A percentile compares a stretch with the other conserved stretches of the same genome.
Evolutionary conservation across 1,140 invertebrate species (phyloP).

Genomic region (Propsilocerus akamusi): DNA sequence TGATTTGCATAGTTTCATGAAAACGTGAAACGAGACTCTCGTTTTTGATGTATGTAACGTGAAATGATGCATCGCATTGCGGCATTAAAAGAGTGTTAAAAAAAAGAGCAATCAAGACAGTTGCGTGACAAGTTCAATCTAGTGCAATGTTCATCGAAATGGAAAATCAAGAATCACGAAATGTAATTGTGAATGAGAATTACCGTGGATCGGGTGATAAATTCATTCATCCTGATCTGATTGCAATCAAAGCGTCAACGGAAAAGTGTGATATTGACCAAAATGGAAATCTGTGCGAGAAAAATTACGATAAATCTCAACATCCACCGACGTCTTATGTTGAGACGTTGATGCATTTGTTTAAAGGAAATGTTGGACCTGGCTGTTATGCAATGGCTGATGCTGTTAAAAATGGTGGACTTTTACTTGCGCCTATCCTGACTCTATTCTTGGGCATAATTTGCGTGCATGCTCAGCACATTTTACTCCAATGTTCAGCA

Average conservation of each 20-base stretch:
- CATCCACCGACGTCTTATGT: slow-evolving; percentile 22
- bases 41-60: too few relatives aligned
- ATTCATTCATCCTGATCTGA: background rate
- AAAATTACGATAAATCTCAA: background rate
- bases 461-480: slow-evolving; percentile 52
- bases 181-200: background rate
- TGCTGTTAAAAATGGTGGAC: slow-evolving; percentile 52
- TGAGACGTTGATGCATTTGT: slow-evolving; percentile 53
- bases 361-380: slow-evolving; percentile 57
- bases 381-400: slow-evolving; percentile 59
- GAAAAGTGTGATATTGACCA: background rate
- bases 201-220: background rate
- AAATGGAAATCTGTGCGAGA: background rate
- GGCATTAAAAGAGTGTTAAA: too few relatives aligned
- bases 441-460: slow-evolving; percentile 45
- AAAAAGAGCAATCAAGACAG: too few relatives aligned
- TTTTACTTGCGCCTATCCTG: slow-evolving; percentile 41
- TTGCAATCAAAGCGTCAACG: background rate
- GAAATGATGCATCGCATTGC: too few relatives aligned
- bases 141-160: too few relatives aligned
- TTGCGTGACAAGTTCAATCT: too few relatives aligned
- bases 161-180: background rate
- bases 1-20: too few relatives aligned
- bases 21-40: too few relatives aligned
- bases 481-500: slow-evolving; percentile 47